Base-by-base conservation (phyloP, 2,113 vertebrate species). In the Boulengeromyrus knoepffleri region DNA sequence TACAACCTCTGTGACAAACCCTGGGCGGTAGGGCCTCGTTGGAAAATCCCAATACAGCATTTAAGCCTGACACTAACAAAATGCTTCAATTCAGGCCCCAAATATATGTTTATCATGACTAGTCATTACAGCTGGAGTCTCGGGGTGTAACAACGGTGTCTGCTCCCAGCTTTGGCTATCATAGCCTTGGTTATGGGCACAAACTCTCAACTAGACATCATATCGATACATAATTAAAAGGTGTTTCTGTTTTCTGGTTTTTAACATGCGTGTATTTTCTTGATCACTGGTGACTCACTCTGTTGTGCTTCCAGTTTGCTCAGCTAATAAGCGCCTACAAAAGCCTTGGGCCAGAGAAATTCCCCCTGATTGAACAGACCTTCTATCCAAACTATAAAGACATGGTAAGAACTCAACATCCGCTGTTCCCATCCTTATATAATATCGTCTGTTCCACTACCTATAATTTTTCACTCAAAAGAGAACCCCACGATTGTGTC, bases 1-100 rank as follows among this genome's bases (percentile, higher is more conserved):
- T 99, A 97, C 94, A 99, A 98, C 95, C 98, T 99, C 92, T 99
- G 98, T 7, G 99, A 99, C 96, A 99, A 99, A 92, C 99, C 99
- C 0, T 99, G 98, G 99, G 98, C 99, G 95, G 99, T 99, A 93
- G 91, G 93, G 56, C 85, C 10, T 13, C 31, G 12, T 9, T 31
- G 21, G 4, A 13, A 50, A 15, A 50, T n/a, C 15, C 27, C 27
- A 8, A 9, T 45, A 45, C 8, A 0, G 19, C 42, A 21, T 47
- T 47, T 85, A 45, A 85, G 83, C 45, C 8, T 12, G 7, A n/a
- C 24, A n/a, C 42, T 84, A 39, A 84, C 80, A 85, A 47, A 39
- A 46, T 85, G 83, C 83, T 85, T 45, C 19, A 47, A 12, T 24
- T 46, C 45, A 46, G 24, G 42, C 83, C 83, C 10, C 46, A 46